Conservation (phyloP, 2,113 vertebrate species). For the Polypterus bichir region DNA sequence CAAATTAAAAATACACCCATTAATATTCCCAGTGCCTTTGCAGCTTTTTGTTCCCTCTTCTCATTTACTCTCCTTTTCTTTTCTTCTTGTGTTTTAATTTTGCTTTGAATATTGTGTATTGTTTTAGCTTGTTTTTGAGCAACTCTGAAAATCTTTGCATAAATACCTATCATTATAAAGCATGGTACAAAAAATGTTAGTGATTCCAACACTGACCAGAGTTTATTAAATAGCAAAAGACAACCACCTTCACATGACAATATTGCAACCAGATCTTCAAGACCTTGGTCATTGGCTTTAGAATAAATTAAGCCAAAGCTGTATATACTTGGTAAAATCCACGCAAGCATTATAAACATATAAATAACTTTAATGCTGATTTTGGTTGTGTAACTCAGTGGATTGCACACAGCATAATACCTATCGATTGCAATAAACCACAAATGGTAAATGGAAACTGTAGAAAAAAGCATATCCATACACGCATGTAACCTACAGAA, state of each 20-base stretch:
- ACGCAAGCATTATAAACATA: constrained; percentile 23
- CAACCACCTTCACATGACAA: constrained; percentile 21
- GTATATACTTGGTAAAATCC: constrained; percentile 24
- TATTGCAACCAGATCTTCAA: constrained; percentile 13
- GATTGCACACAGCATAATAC: constrained; percentile 23
- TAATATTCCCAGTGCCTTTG: constrained; percentile 12
- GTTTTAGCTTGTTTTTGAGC: constrained; percentile 19
- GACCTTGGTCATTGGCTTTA: constrained; percentile 19
- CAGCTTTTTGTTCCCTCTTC: constrained; percentile 22
- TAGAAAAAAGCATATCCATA: constrained; percentile 24
- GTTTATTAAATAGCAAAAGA: constrained; percentile 29
- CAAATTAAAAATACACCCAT: constrained; percentile 16
- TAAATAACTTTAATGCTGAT: constrained; percentile 15
- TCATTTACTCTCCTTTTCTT: constrained; percentile 5
- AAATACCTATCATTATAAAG: constrained; percentile 23
- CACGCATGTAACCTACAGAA: constrained; percentile 26
- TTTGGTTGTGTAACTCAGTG: constrained; percentile 26
- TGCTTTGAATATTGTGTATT: constrained; percentile 15
- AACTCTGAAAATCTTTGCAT: constrained; percentile 26
- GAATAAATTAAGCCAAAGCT: constrained; percentile 30
- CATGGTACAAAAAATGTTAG: constrained; percentile 31
- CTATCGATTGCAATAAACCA: constrained; percentile 30
- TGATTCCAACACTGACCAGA: constrained; percentile 25
- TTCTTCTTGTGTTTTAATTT: constrained; percentile 8
- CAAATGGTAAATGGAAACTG: constrained; percentile 25